A percentile compares a stretch with the other conserved stretches of the same genome.
Conservation (phyloP, 2,888 invertebrate genomes). For the Busseola fusca region DNA sequence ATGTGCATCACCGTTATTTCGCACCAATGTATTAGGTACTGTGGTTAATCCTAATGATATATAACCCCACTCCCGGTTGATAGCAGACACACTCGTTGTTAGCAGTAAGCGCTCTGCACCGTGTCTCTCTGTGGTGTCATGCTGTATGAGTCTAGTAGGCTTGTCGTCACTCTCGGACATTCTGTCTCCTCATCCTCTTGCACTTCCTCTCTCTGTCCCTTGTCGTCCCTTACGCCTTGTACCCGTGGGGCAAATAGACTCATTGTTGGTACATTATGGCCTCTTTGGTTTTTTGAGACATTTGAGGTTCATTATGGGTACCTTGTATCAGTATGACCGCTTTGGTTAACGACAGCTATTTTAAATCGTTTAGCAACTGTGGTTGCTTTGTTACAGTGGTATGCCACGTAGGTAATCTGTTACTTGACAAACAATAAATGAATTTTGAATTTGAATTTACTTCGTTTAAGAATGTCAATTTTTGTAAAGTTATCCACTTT, state of each 20-base stretch:
- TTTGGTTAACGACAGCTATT: not conserved
- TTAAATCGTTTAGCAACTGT: not conserved
- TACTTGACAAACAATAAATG: too few relatives aligned
- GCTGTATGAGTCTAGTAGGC: slow-evolving; percentile 40
- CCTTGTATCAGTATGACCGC: not conserved
- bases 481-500: not conserved
- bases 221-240: not conserved
- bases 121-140: slow-evolving; percentile 29
- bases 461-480: too few relatives aligned
- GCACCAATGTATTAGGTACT: not conserved
- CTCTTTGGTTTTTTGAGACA: slow-evolving; percentile 15
- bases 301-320: not conserved
- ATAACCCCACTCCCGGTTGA: too few relatives aligned
- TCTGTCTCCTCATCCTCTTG: slow-evolving; percentile 43
- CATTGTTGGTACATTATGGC: not conserved
- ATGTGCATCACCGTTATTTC: not conserved
- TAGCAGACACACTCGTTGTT: not conserved
- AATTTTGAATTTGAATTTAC: too few relatives aligned
- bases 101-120: slow-evolving; percentile 9
- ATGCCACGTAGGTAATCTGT: not conserved
- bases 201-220: slow-evolving; percentile 29
- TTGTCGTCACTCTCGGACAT: slow-evolving; percentile 44
- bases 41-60: not conserved
- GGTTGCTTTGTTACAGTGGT: not conserved
- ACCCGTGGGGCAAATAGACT: not conserved